These are phyloP conservation scores for Alligator mississippiensis DNA, from an alignment of 2,113 vertebrate species.

Conservation along the genomic window DNA sequence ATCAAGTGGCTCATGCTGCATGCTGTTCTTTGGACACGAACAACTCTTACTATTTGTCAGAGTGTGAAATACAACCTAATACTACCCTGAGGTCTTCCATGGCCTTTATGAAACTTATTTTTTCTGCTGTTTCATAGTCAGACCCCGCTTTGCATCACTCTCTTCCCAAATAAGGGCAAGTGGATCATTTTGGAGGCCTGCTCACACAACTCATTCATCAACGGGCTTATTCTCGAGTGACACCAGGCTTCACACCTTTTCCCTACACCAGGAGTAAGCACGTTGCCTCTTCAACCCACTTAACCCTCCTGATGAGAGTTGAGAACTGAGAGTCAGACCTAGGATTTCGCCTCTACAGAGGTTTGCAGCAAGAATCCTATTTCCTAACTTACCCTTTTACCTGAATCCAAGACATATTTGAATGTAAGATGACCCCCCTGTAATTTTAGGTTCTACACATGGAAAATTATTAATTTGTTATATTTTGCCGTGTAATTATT, in stretches of 20 bases:
- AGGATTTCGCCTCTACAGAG: neutral
- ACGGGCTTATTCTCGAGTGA: neutral
- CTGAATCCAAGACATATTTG: too few relatives aligned
- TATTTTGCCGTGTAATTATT: too few relatives aligned
- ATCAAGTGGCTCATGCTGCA: neutral
- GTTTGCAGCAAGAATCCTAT: neutral
- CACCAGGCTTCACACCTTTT: neutral
- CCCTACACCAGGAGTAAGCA: neutral
- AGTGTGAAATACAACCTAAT: neutral
- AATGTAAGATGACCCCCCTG: too few relatives aligned
- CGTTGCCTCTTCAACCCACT: neutral
- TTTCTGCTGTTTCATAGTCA: neutral
- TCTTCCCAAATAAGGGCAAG: neutral
- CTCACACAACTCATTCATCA: neutral
- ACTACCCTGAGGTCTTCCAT: neutral
- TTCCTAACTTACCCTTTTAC: neutral
- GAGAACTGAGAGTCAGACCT: rapidly evolving
- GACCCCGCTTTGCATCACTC: neutral
- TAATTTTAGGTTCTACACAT: too few relatives aligned
- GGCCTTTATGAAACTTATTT: neutral
- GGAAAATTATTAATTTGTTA: too few relatives aligned
- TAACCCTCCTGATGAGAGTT: neutral
- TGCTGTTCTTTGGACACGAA: neutral
- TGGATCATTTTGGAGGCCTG: neutral
- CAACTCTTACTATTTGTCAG: conserved; percentile 10